A percentile compares a stretch with the other conserved stretches of the same genome.
phyloP scores from a whole-genome alignment of 2,888 invertebrate species.

The Microplitis deprimator region DNA sequence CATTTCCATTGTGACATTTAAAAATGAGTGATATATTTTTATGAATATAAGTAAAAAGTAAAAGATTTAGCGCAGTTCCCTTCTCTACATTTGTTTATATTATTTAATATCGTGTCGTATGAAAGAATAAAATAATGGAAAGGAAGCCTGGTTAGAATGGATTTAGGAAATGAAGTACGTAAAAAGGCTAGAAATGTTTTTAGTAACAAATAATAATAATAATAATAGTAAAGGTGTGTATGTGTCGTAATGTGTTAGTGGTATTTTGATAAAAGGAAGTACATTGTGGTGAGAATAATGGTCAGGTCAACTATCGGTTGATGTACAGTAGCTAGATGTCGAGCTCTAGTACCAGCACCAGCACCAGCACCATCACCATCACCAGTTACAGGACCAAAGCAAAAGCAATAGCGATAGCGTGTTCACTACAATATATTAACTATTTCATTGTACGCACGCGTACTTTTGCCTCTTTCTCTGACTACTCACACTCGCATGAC shows the following conservation, averaged over 20 bases:
- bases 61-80: no score
- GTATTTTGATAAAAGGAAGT: slow-evolving; percentile 59
- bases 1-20: no score
- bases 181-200: not conserved
- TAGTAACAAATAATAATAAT: not conserved
- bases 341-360: no score
- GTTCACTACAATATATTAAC: not conserved
- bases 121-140: no score
- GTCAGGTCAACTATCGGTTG: slow-evolving; percentile 49
- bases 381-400: no score
- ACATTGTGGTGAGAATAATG: slow-evolving; percentile 62
- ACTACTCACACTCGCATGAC: slow-evolving; percentile 37
- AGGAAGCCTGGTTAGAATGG: slow-evolving; percentile 1
- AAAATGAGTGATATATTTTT: no score
- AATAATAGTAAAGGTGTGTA: slow-evolving; percentile 17
- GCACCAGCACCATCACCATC: no score
- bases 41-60: no score
- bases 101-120: no score
- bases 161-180: slow-evolving; percentile 31
- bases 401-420: not conserved
- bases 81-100: no score
- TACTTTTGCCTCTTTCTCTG: slow-evolving; percentile 16
- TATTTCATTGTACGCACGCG: slow-evolving; percentile 38
- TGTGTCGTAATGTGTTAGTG: slow-evolving; percentile 44
- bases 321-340: slow-evolving; percentile 36